A percentile compares a stretch with the other conserved stretches of the same genome.
Conservation (phyloP, 1,140 invertebrate genomes). For the Theocolax elegans region DNA sequence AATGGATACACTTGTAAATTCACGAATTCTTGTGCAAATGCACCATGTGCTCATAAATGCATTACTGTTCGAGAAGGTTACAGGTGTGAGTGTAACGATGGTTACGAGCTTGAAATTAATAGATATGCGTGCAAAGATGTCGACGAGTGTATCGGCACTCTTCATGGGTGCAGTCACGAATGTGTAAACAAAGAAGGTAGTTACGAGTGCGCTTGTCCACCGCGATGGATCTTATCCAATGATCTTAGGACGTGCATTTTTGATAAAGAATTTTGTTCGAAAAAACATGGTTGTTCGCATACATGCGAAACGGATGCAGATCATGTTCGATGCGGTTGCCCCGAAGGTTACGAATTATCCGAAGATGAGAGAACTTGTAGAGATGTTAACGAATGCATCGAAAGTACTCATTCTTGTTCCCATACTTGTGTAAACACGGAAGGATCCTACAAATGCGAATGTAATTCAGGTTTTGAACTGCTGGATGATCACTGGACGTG, state of each 20-base stretch:
- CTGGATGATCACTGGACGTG: slow-evolving; percentile 57
- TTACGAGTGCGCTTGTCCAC: slow-evolving; percentile 65
- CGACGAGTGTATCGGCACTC: slow-evolving; percentile 59
- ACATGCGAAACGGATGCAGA: slow-evolving; percentile 38
- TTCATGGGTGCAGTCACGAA: slow-evolving; percentile 47
- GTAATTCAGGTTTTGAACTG: slow-evolving; percentile 76
- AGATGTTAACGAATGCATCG: slow-evolving; percentile 83
- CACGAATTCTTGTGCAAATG: slow-evolving; percentile 30
- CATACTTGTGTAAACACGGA: slow-evolving; percentile 76
- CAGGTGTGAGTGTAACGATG: slow-evolving; percentile 44
- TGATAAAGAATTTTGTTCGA: slow-evolving; percentile 47
- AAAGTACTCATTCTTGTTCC: slow-evolving; percentile 72
- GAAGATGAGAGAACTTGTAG: slow-evolving; percentile 40
- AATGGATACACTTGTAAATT: slow-evolving; percentile 41
- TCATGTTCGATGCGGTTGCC: slow-evolving; percentile 28
- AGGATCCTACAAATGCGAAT: slow-evolving; percentile 79
- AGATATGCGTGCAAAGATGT: slow-evolving; percentile 63
- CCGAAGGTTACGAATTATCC: slow-evolving; percentile 31
- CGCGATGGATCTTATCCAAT: slow-evolving; percentile 55
- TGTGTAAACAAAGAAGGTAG: slow-evolving; percentile 61
- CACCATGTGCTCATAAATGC: slow-evolving; percentile 43
- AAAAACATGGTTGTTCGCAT: slow-evolving; percentile 45
- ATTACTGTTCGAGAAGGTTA: slow-evolving; percentile 49
- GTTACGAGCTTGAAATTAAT: slow-evolving; percentile 53
- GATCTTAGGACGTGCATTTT: slow-evolving; percentile 57